Conservation (phyloP, 2,113 vertebrate species). For the Polyodon spathula region DNA sequence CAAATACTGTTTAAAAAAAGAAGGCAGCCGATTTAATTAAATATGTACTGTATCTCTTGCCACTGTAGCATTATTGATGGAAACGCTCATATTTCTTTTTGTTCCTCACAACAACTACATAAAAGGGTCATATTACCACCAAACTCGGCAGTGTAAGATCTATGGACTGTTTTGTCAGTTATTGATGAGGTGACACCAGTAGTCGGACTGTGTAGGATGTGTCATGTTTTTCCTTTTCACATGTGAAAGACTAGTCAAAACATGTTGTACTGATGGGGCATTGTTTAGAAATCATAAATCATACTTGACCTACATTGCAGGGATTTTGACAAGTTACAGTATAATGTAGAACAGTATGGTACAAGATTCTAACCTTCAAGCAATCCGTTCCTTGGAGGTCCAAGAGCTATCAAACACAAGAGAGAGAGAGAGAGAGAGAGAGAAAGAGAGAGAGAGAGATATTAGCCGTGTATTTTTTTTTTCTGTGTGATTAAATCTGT, state of each 20-base stretch:
- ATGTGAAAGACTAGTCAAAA: constrained; percentile 4
- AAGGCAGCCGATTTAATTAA: constrained; percentile 17
- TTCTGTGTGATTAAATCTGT: too few relatives aligned
- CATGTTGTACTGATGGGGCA: too few relatives aligned
- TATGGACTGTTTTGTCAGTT: constrained; percentile 15
- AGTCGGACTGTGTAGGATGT: constrained; percentile 11
- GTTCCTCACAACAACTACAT: constrained; percentile 14
- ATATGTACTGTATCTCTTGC: constrained; percentile 6
- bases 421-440: too few relatives aligned
- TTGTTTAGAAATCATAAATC: too few relatives aligned
- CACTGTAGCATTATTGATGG: constrained; percentile 7
- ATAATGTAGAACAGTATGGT: too few relatives aligned
- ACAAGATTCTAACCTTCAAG: too few relatives aligned
- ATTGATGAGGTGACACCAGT: constrained; percentile 14
- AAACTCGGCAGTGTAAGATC: constrained; percentile 15
- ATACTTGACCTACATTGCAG: too few relatives aligned
- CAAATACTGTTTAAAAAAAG: background rate
- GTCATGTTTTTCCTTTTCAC: constrained; percentile 2
- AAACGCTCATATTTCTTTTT: constrained; percentile 20
- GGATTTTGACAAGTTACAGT: too few relatives aligned
- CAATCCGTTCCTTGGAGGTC: too few relatives aligned
- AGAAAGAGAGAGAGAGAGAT: too few relatives aligned
- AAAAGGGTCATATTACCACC: constrained; percentile 22
- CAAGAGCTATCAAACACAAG: too few relatives aligned
- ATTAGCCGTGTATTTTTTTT: too few relatives aligned